A percentile compares a stretch with the other conserved stretches of the same genome.
These are phyloP conservation scores for Tyrannus savana DNA, from an alignment of 2,113 vertebrate species.

Conservation along the genomic window DNA sequence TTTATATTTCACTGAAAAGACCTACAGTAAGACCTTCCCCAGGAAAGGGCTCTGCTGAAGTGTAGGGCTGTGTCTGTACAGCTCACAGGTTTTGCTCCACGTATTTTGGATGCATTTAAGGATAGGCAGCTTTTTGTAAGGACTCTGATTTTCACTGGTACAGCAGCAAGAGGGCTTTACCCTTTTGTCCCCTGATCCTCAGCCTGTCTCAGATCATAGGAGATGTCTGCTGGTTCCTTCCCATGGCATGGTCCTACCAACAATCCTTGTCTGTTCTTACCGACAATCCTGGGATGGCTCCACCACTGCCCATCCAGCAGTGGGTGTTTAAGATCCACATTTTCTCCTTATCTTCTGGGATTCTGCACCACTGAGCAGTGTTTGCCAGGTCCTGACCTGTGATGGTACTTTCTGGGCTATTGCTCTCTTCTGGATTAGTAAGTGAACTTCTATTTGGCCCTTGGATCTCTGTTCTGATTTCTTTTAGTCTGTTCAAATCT, in stretches of 20 bases:
- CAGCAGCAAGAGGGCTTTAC: neutral
- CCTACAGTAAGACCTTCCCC: neutral
- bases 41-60: neutral
- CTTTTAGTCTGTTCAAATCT: neutral
- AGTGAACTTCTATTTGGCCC: neutral
- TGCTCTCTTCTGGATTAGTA: neutral
- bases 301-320: neutral
- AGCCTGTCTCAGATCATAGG: neutral
- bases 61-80: neutral
- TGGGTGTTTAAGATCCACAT: neutral
- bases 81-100: neutral
- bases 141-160: neutral
- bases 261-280: neutral
- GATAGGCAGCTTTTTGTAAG: neutral
- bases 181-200: neutral
- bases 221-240: neutral
- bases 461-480: neutral
- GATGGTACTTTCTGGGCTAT: neutral
- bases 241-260: neutral
- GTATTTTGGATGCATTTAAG: neutral
- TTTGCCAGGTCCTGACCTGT: neutral
- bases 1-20: slow-evolving; percentile 49
- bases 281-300: neutral
- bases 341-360: neutral
- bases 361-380: neutral